phyloP scores from a whole-genome alignment of 2,113 vertebrate species.

The Myotis davidii region DNA sequence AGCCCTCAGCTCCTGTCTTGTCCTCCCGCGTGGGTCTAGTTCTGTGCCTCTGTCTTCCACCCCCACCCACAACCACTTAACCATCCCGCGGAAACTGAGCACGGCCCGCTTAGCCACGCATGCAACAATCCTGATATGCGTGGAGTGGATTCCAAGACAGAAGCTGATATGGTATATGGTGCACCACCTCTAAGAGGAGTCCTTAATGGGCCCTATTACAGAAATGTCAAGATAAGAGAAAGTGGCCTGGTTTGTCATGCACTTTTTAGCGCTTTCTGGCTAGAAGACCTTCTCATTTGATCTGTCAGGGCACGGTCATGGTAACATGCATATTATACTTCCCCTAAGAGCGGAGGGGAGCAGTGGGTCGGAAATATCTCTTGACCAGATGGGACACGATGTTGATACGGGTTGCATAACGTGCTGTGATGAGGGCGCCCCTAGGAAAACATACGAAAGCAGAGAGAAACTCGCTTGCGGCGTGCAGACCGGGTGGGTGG shows the following conservation, averaged over 20 bases:
- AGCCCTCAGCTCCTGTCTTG: neutral
- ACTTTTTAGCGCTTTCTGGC: constrained; percentile 41
- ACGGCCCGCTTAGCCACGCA: neutral
- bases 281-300: constrained; percentile 60
- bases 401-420: constrained; percentile 60
- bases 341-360: constrained; percentile 57
- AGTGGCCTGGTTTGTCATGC: constrained; percentile 71
- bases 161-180: neutral
- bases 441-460: constrained; percentile 66
- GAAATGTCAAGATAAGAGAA: constrained; percentile 53
- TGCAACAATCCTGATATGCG: neutral
- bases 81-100: neutral
- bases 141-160: neutral
- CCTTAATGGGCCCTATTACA: constrained; percentile 21
- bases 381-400: constrained; percentile 59
- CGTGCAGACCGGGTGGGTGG: neutral
- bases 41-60: neutral
- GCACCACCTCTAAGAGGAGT: constrained; percentile 11
- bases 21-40: neutral
- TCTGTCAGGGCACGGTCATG: constrained; percentile 67
- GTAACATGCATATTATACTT: constrained; percentile 49
- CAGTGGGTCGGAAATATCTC: constrained; percentile 72
- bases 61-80: neutral
- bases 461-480: constrained; percentile 51
- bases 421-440: constrained; percentile 57